Evolutionary conservation across 2,113 vertebrate species (phyloP), one percentile per base, ranked within the genome.

Genomic region (Percopsis transmontana): DNA sequence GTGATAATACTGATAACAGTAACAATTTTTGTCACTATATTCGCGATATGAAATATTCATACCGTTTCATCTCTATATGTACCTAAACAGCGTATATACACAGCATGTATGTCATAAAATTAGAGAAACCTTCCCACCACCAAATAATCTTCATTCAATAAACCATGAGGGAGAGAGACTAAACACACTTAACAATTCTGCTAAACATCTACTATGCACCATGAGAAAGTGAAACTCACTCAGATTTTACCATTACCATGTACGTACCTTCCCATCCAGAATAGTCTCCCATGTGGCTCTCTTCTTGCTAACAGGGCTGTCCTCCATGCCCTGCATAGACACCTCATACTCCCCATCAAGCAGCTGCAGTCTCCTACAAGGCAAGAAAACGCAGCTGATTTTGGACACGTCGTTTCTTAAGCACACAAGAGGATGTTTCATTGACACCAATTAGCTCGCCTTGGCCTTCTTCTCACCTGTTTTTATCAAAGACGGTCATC

Each of bases 401-500:
- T 16, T 13, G 8, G 50, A 14, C 20, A 9, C 12, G 23, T 14
- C 19, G 9, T 8, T 23, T 53, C 5, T 53, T 11, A 53, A 53
- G 19, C 51, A 23, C 9, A 19, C 51, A 8, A 20, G 12, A 10
- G 20, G 10, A 20, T 52, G 11, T 52, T 20, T 19, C 1, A 19
- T 45, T n/a, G 45, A n/a, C 45, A n/a, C 20, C 10, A 51, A 19
- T 18, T 10, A 11, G 48, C 13, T 41, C 9, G 33, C 19, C 7
- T 18, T 12, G 56, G 10, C 33, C 5, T 10, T 2, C 58, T 54
- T 10, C 77, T 62, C 88, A 98, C 97, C 97, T 95, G 82, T 99
- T 99, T 91, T 99, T 99, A 90, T 98, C 97, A 90, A 98, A 99
- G 62, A 99, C 96, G 4, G 97, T 98, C 97, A 99, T 98, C 89